phyloP scores from a whole-genome alignment of 2,888 invertebrate genomes.

The Corbicula japonica region DNA sequence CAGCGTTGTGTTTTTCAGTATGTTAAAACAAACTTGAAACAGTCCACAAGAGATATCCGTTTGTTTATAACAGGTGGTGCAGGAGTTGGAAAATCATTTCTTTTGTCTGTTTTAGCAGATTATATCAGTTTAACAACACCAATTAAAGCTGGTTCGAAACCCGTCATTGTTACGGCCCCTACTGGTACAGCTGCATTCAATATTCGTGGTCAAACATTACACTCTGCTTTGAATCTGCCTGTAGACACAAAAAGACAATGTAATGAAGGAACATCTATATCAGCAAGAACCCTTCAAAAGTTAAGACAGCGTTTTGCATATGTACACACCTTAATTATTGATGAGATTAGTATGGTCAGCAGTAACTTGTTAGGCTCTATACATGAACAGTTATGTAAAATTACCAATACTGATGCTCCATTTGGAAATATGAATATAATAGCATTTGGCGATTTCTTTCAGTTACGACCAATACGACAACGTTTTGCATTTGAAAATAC shows the following conservation, averaged over 20 bases:
- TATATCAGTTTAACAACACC: conserved; percentile 30
- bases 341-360: conserved; percentile 66
- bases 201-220: conserved; percentile 51
- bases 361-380: conserved; percentile 49
- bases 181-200: conserved; percentile 57
- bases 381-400: conserved; percentile 42
- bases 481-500: too few relatives aligned
- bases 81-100: conserved; percentile 46
- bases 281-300: conserved; percentile 14
- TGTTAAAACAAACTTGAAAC: conserved; percentile 10
- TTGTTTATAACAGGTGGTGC: conserved; percentile 48
- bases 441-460: conserved; percentile 55
- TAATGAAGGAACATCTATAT: conserved; percentile 20
- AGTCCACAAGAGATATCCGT: not conserved
- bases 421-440: conserved; percentile 59
- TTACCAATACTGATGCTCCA: conserved; percentile 18
- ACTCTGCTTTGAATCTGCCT: conserved; percentile 50
- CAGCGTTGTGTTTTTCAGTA: conserved; percentile 18
- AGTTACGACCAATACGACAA: conserved; percentile 44
- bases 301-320: conserved; percentile 37
- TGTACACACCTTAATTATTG: conserved; percentile 56
- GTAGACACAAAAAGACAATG: conserved; percentile 46
- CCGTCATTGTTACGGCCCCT: conserved; percentile 46
- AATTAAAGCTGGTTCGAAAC: conserved; percentile 18
- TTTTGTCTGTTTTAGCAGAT: conserved; percentile 29